A percentile compares a stretch with the other conserved stretches of the same genome.
Evolutionary conservation across 2,113 vertebrate genomes (phyloP).

Genomic region (Perognathus longimembris): DNA sequence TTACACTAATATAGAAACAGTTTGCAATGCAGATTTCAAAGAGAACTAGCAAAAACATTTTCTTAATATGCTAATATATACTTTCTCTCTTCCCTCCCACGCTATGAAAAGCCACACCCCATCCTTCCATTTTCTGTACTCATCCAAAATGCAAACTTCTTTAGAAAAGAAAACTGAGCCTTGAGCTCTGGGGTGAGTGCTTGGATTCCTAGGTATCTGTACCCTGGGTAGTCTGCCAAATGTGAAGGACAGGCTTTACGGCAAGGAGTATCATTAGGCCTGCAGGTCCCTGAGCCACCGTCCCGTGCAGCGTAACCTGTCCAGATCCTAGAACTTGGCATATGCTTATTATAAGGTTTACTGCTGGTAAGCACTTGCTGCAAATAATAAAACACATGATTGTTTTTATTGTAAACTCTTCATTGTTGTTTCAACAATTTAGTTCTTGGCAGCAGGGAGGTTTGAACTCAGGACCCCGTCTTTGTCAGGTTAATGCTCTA

Average conservation of each 20-base stretch:
- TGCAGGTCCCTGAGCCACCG: neutral
- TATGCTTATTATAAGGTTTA: slow-evolving; percentile 3
- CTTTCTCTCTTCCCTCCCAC: slow-evolving; percentile 56
- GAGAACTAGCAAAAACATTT: slow-evolving; percentile 52
- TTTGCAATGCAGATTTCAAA: slow-evolving; percentile 72
- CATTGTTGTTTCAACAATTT: neutral
- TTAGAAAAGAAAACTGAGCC: neutral
- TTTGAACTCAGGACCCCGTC: no score
- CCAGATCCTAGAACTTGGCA: no score
- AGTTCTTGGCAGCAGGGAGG: no score
- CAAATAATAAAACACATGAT: neutral
- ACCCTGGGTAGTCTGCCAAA: neutral
- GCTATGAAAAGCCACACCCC: slow-evolving; percentile 24
- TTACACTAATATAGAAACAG: slow-evolving; percentile 61
- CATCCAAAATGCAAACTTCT: slow-evolving; percentile 33
- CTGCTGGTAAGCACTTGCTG: neutral
- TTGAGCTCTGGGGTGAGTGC: neutral
- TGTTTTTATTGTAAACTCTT: neutral
- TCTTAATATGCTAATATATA: slow-evolving; percentile 62
- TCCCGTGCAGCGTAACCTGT: no score
- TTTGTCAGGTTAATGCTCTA: no score
- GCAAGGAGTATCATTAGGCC: neutral
- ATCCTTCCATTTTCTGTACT: neutral
- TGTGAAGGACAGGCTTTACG: neutral
- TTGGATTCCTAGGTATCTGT: neutral